Evolutionary conservation across 2,797 vertebrate genomes (phyloP).

Genomic region (Hydrocynus forskahlii): DNA sequence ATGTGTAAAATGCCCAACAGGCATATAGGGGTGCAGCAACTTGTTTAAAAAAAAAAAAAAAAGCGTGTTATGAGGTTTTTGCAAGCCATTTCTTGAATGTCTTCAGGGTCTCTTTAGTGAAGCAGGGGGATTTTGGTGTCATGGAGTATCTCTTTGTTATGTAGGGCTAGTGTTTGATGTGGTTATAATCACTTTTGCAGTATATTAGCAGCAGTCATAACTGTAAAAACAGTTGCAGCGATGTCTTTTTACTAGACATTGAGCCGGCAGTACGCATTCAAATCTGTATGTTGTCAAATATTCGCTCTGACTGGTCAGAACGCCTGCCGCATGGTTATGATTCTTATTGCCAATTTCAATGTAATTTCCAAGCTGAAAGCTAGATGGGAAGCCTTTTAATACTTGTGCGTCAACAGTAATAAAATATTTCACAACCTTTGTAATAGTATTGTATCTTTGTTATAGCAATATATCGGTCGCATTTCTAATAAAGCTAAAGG

Average conservation of each 20-base stretch:
- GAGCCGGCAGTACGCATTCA: not conserved
- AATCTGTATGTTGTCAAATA: not conserved
- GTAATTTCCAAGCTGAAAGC: not conserved
- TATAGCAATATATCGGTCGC: not conserved
- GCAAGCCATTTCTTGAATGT: constrained; percentile 16
- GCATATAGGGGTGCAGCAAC: constrained; percentile 15
- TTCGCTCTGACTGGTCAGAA: not conserved
- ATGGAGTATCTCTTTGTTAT: not conserved
- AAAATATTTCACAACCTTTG: no score
- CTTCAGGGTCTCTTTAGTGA: not conserved
- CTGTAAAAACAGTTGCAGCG: not conserved
- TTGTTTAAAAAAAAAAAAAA: constrained; percentile 10
- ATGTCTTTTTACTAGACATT: not conserved
- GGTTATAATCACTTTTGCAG: not conserved
- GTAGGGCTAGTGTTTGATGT: not conserved
- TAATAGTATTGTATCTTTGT: not conserved
- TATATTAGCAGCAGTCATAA: not conserved
- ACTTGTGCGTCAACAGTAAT: not conserved
- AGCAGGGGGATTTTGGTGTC: not conserved
- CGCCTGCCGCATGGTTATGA: not conserved
- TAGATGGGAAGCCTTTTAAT: not conserved
- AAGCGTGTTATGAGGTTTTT: constrained; percentile 2
- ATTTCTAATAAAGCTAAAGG: not conserved
- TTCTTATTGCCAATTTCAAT: not conserved
- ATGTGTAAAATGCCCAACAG: constrained; percentile 24